Evolutionary conservation across 2,113 vertebrate species (phyloP), one percentile per base, ranked within the genome.

Genomic region (Psilopsiagon aurifrons): DNA sequence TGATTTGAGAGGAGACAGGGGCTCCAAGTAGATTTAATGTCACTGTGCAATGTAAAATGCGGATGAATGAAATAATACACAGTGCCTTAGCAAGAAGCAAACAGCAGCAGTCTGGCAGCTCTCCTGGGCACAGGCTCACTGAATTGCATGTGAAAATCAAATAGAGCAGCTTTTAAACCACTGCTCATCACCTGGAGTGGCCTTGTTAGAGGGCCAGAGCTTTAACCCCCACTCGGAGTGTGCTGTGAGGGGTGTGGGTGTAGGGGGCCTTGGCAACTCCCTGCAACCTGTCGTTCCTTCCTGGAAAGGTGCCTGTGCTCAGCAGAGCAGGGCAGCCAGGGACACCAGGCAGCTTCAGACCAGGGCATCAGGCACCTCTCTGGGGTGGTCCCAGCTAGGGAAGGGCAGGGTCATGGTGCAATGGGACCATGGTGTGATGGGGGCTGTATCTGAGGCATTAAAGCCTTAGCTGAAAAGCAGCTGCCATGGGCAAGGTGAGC

Each of bases 381-480:
- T 37, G 46, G 47, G 35, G 6, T 27, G n/a, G 24, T 22, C 11
- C 25, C 1, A 3, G 17, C 29, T 41, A 20, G 54, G 20, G 51
- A 31, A 62, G 41, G 37, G 11, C 24, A 37, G 7, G 9, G 6
- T 63, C 57, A 41, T 24, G 37, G 17, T 39, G 29, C 4, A 4
- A 18, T 0, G 0, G 8, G 8, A 7, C 68, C 46, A 29, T 28
- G 57, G 14, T 43, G 29, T 2, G 3, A 22, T 0, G 0, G 7
- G 4, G 27, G 4, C 44, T 82, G 19, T 28, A 47, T 66, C 31
- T 71, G 41, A 37, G 23, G 10, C 31, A 3, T 54, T 10, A 44
- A 22, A 60, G 18, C 35, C 10, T 6, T 28, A 20, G 28, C 1
- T 28, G 25, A 59, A 74, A 44, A 66, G 33, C 22, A 73, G 18